Percentiles rank a stretch among this genome's conserved stretches.
Evolutionary conservation across 2,113 vertebrate genomes (phyloP).

Genomic region (Hydrolagus affinis): DNA sequence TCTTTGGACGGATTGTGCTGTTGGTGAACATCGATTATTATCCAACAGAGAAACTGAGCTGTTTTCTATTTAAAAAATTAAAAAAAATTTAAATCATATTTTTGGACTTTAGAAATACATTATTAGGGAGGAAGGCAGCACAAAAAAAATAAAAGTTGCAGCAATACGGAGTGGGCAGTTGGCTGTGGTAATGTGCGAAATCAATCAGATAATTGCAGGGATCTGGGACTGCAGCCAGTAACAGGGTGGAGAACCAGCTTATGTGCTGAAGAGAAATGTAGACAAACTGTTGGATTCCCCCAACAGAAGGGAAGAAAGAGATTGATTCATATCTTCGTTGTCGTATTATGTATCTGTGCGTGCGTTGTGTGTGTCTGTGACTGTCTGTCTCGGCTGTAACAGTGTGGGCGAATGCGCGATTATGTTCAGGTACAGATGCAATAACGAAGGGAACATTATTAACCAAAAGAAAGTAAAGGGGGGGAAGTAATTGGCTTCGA

Average conservation of each 20-base stretch:
- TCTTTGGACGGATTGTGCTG: not conserved
- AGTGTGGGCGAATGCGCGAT: slow-evolving; percentile 12
- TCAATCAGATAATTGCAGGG: slow-evolving; percentile 16
- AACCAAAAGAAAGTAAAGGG: slow-evolving; percentile 27
- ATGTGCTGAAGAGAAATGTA: slow-evolving; percentile 12
- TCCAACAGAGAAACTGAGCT: slow-evolving; percentile 9
- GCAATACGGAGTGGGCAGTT: slow-evolving; percentile 8
- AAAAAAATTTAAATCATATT: not conserved
- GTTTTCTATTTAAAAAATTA: not conserved
- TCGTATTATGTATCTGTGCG: not conserved
- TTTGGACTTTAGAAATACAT: slow-evolving; percentile 21
- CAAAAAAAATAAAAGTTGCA: slow-evolving; percentile 20
- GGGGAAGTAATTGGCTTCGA: slow-evolving; percentile 27
- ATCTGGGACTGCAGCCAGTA: slow-evolving; percentile 5
- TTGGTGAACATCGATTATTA: not conserved
- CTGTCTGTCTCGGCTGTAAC: not conserved
- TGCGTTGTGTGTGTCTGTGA: not conserved
- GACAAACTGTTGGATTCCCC: no score
- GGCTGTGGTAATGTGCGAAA: slow-evolving; percentile 2
- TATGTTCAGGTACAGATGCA: slow-evolving; percentile 18
- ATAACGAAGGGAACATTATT: slow-evolving; percentile 27
- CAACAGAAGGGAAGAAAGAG: not conserved
- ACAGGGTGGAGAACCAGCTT: not conserved
- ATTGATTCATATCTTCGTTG: slow-evolving; percentile 5
- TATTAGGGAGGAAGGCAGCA: not conserved